Percentiles rank a stretch among this genome's conserved stretches.
Evolutionary conservation across 2,797 vertebrate species (phyloP).

Genomic region (Cheirogaleus major): DNA sequence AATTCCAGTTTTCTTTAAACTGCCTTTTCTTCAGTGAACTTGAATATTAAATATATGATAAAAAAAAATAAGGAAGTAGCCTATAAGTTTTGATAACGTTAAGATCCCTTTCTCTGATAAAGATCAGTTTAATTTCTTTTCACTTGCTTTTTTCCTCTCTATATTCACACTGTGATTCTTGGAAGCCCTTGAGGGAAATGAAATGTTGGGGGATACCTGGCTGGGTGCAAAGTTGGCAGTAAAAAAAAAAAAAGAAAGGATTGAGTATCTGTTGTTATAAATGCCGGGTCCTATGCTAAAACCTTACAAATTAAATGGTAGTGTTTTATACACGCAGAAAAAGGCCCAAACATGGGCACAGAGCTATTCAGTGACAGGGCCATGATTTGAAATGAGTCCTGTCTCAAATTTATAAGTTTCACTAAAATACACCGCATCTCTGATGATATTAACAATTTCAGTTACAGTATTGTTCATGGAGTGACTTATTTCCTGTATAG

Average conservation of each 20-base stretch:
- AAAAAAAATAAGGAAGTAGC: neutral
- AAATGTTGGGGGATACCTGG: neutral
- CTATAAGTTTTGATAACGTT: neutral
- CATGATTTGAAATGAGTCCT: neutral
- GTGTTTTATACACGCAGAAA: neutral
- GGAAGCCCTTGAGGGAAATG: neutral
- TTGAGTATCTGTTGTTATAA: neutral
- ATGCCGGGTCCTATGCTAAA: neutral
- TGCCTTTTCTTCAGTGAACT: neutral
- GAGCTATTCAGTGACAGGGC: neutral
- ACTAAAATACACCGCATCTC: neutral
- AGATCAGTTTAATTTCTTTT: neutral
- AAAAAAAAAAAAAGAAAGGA: neutral
- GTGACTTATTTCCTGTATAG: conserved; percentile 81
- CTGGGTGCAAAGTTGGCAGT: neutral
- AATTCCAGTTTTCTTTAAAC: neutral
- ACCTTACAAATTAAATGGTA: neutral
- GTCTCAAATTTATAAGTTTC: neutral
- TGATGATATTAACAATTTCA: neutral
- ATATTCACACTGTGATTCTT: neutral
- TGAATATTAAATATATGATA: neutral
- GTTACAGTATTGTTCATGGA: neutral
- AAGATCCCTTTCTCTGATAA: neutral
- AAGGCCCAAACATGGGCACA: neutral
- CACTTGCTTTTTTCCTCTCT: conserved; percentile 13